These are phyloP conservation scores for Liparis tanakae DNA, from an alignment of 2,797 vertebrate species.

Conservation along the genomic window DNA sequence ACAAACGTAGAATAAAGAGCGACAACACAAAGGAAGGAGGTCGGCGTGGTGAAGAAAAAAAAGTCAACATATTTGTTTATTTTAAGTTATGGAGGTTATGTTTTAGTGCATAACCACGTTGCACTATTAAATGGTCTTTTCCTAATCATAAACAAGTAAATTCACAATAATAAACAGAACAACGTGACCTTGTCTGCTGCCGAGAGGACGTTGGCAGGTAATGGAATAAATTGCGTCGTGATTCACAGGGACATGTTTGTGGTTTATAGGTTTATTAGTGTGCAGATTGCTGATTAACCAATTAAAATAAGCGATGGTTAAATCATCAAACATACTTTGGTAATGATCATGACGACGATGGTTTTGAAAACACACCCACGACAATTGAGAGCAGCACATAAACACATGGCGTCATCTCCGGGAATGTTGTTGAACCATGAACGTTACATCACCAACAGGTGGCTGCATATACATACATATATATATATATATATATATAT, in stretches of 20 bases:
- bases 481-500: no score
- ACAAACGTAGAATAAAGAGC: no score
- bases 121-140: neutral
- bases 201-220: neutral
- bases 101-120: neutral
- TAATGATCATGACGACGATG: neutral
- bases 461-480: no score
- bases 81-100: neutral
- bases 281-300: neutral
- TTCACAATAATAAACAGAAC: neutral
- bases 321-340: neutral
- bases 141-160: neutral
- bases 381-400: neutral
- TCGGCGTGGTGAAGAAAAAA: neutral
- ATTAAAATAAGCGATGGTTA: neutral
- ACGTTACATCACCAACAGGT: neutral
- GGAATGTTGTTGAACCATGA: conserved; percentile 13
- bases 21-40: no score
- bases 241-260: neutral
- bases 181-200: neutral
- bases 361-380: conserved; percentile 6
- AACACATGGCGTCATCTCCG: conserved; percentile 3
- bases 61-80: neutral
- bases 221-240: neutral
- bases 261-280: neutral